Percentiles rank a stretch among this genome's conserved stretches.
phyloP scores from a whole-genome alignment of 2,113 vertebrate genomes.

The Prunella himalayana region DNA sequence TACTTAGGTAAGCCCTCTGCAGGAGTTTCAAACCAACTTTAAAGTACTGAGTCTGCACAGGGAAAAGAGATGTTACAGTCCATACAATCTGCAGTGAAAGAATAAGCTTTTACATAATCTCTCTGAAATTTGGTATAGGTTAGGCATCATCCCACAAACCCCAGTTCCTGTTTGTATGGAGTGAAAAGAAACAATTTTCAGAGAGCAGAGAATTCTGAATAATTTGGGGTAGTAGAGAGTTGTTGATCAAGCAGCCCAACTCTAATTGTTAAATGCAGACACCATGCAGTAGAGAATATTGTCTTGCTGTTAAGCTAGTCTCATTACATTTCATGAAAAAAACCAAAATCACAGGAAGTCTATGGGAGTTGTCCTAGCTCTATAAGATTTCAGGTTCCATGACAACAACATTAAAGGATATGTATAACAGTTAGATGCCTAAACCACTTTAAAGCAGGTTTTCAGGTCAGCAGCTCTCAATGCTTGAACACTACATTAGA shows the following conservation, averaged over 20 bases:
- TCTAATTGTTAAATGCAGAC: not conserved
- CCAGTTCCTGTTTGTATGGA: not conserved
- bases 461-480: not conserved
- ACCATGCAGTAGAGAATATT: not conserved
- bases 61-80: not conserved
- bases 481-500: not conserved
- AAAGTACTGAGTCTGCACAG: not conserved
- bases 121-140: not conserved
- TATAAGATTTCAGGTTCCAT: not conserved
- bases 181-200: not conserved
- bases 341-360: not conserved
- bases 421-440: not conserved
- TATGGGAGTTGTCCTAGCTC: not conserved
- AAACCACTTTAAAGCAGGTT: not conserved
- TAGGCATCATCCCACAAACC: not conserved
- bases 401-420: not conserved
- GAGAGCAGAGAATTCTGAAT: not conserved
- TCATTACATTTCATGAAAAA: not conserved
- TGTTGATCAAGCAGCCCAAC: not conserved
- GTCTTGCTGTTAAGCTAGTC: not conserved
- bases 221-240: not conserved
- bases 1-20: not conserved
- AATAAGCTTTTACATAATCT: not conserved
- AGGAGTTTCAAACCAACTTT: constrained; percentile 4
- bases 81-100: not conserved